phyloP scores from a whole-genome alignment of 1,140 invertebrate genomes.

The Calliopsis andreniformis region DNA sequence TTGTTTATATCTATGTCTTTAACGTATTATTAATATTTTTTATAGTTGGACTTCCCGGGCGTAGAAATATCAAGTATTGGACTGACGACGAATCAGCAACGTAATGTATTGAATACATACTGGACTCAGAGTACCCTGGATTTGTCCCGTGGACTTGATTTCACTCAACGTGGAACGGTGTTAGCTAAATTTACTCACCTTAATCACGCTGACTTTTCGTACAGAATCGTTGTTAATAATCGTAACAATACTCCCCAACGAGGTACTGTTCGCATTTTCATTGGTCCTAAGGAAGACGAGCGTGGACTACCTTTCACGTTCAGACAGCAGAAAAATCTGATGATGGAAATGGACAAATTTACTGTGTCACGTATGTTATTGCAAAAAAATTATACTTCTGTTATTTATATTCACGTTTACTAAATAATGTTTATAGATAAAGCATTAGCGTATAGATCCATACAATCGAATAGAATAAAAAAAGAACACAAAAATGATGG shows the following conservation, averaged over 20 bases:
- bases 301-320: constrained; percentile 84
- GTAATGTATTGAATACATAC: constrained; percentile 85
- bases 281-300: constrained; percentile 88
- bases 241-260: constrained; percentile 80
- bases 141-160: constrained; percentile 88
- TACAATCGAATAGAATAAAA: too few relatives aligned
- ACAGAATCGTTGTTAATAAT: constrained; percentile 85
- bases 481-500: too few relatives aligned
- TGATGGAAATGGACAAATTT: constrained; percentile 91
- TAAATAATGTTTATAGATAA: too few relatives aligned
- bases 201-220: constrained; percentile 86
- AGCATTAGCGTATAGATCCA: too few relatives aligned
- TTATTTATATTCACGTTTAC: neutral
- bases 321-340: constrained; percentile 85
- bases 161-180: constrained; percentile 86
- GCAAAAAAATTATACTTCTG: neutral
- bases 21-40: too few relatives aligned
- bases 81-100: constrained; percentile 77
- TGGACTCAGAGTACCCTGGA: constrained; percentile 90
- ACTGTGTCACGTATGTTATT: constrained; percentile 82
- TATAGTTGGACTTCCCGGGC: constrained; percentile 85
- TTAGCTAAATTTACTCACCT: constrained; percentile 88
- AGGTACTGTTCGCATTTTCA: constrained; percentile 89
- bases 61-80: constrained; percentile 83
- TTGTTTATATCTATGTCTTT: too few relatives aligned